Base-by-base conservation (phyloP, 2,888 invertebrate genomes). In the Cephus pygmeus region DNA sequence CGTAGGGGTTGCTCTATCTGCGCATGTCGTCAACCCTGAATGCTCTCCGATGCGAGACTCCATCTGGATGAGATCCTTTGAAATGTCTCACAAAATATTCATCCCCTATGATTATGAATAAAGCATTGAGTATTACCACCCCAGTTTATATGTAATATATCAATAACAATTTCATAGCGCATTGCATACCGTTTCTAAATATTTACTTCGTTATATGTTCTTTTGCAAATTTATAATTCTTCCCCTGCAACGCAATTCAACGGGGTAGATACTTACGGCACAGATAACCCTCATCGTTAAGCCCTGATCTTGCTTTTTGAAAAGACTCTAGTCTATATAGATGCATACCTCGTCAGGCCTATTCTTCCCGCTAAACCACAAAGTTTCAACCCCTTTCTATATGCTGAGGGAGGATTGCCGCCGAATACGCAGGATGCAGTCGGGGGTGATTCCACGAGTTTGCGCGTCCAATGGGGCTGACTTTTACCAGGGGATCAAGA, bases 401-500 rank as follows among this genome's bases (percentile, higher is more conserved):
- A 6, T 56, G 23, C 56, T 23, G 23, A 2, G 56, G 23, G 23
- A 23, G 56, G 9, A 56, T 23, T 56, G 56, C 56, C 56, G 56
- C 56, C 56, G 56, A 56, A 56, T 56, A 56, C 23, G 56, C 56
- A 23, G 23, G 9, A 56, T 56, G 56, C 56, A 23, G 56, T 56
- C 56, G 56, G 56, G 56, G 56, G 56, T 23, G 56, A 56, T 33
- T 71, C 15, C n/a, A 12, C 31, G 71, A 71, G 71, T 71, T 71
- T 71, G 71, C 71, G 71, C 71, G 71, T 34, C 33, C 71, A 34
- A 71, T 12, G 2, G 31, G 71, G 31, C 34, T 71, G 71, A 23
- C 15, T 33, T 71, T 34, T 23, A 34, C 34, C 71, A 71, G 31
- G 71, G 71, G 71, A 34, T 71, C 71, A 34, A 82, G 80, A 85